phyloP scores from a whole-genome alignment of 2,113 vertebrate genomes.

The Rallus limicola region DNA sequence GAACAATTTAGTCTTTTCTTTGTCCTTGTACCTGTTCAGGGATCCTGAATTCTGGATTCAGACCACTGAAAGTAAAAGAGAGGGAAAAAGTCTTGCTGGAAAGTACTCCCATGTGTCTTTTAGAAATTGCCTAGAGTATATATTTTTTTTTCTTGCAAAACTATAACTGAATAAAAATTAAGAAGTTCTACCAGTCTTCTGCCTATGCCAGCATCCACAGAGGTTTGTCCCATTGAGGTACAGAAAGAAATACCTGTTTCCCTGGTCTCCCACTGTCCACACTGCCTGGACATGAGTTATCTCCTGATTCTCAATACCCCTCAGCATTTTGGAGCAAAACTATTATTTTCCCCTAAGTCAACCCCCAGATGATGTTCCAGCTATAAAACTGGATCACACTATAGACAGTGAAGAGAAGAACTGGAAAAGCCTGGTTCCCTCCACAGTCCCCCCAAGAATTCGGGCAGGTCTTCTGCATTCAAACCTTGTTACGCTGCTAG shows the following conservation, averaged over 20 bases:
- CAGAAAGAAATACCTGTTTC: background rate
- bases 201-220: background rate
- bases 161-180: background rate
- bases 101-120: background rate
- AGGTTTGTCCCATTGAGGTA: background rate
- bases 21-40: background rate
- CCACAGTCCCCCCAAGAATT: background rate
- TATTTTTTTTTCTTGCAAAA: background rate
- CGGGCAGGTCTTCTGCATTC: background rate
- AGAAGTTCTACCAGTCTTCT: background rate
- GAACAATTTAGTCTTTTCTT: background rate
- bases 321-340: background rate
- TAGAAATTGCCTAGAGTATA: background rate
- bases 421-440: background rate
- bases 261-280: background rate
- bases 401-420: background rate
- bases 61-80: background rate
- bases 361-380: background rate
- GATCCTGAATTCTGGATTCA: background rate
- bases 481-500: background rate
- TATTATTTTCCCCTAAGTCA: background rate
- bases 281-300: background rate
- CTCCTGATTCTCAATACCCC: no score
- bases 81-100: background rate
- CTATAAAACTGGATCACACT: background rate